Evolutionary conservation across 2,888 invertebrate species (phyloP).

Genomic region (Diogma glabrata): DNA sequence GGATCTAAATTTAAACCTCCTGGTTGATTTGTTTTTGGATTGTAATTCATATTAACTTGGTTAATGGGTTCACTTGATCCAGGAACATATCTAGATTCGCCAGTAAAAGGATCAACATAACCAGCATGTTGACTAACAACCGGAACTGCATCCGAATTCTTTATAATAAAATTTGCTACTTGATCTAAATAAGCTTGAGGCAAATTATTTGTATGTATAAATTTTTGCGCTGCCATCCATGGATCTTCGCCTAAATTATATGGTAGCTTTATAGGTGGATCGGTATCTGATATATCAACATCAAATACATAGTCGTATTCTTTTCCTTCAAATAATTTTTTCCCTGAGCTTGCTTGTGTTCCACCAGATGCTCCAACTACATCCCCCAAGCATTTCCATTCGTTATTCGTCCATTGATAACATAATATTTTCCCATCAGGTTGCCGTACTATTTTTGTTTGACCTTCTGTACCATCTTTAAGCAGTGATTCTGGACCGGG

Average conservation of each 20-base stretch:
- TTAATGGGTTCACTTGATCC: slow-evolving; percentile 28
- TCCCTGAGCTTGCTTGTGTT: slow-evolving; percentile 52
- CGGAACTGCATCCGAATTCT: slow-evolving; percentile 45
- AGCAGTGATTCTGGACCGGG: slow-evolving; percentile 68
- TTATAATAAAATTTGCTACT: slow-evolving; percentile 85
- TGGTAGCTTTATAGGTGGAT: slow-evolving; percentile 78
- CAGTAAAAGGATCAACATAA: slow-evolving; percentile 58
- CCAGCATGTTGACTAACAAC: slow-evolving; percentile 25
- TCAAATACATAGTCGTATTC: slow-evolving; percentile 93
- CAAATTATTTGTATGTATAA: slow-evolving; percentile 73
- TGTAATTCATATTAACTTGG: too few relatives aligned
- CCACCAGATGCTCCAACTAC: slow-evolving; percentile 69
- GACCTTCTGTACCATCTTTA: slow-evolving; percentile 72
- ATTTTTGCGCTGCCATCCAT: slow-evolving; percentile 81
- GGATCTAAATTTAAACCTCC: slow-evolving; percentile 13
- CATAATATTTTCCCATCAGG: slow-evolving; percentile 59
- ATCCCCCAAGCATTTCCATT: slow-evolving; percentile 83
- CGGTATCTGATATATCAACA: slow-evolving; percentile 89
- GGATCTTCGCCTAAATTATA: slow-evolving; percentile 87
- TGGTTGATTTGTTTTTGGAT: slow-evolving; percentile 45
- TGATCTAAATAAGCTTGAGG: slow-evolving; percentile 80
- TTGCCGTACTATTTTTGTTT: slow-evolving; percentile 71
- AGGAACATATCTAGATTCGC: slow-evolving; percentile 53
- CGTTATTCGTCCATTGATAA: slow-evolving; percentile 60
- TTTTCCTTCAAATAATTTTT: slow-evolving; percentile 68